phyloP scores from a whole-genome alignment of 2,888 invertebrate species.

The Dryadula phaetusa region DNA sequence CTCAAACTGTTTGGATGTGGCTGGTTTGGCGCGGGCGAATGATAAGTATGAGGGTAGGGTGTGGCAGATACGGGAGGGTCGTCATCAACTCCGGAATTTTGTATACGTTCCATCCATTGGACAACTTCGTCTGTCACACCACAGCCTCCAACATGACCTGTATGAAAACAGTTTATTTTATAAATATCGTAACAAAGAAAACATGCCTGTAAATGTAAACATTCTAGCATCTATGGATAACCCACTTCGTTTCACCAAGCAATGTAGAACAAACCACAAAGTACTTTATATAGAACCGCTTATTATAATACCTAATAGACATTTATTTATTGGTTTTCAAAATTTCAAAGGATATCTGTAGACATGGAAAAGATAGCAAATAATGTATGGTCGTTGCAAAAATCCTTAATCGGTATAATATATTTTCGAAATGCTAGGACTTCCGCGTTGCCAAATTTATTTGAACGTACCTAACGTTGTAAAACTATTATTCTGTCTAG shows the following conservation, averaged over 20 bases:
- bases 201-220: not conserved
- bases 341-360: not conserved
- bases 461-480: constrained; percentile 34
- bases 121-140: constrained; percentile 94
- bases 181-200: not conserved
- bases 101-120: constrained; percentile 96
- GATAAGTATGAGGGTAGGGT: constrained; percentile 52
- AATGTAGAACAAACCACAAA: constrained; percentile 13
- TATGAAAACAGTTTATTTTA: constrained; percentile 40
- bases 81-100: constrained; percentile 89
- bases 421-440: constrained; percentile 34
- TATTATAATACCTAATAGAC: not conserved
- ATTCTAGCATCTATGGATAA: not conserved
- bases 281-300: not conserved
- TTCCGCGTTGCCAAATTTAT: constrained; percentile 44
- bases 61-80: constrained; percentile 64
- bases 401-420: constrained; percentile 33
- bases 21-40: constrained; percentile 59
- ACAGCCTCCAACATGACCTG: constrained; percentile 94
- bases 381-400: constrained; percentile 21
- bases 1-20: constrained; percentile 75
- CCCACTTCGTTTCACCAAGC: not conserved
- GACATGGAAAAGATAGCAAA: not conserved
- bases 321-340: not conserved
- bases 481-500: constrained; percentile 44